A percentile compares a stretch with the other conserved stretches of the same genome.
These are phyloP conservation scores for Mythimna albipuncta DNA, from an alignment of 2,888 invertebrate genomes.

Conservation along the genomic window DNA sequence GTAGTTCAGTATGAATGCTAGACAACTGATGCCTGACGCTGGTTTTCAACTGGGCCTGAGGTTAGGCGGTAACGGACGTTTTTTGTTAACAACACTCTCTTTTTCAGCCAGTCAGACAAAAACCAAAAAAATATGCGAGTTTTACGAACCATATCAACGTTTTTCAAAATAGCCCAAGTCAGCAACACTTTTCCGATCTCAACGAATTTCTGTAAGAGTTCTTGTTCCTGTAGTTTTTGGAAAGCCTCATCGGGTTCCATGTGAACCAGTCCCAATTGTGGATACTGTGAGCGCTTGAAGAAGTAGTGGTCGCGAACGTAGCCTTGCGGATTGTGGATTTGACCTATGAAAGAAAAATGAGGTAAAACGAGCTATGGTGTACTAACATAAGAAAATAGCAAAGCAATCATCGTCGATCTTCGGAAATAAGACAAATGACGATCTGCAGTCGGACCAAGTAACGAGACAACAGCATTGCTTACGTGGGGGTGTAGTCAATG, in stretches of 20 bases:
- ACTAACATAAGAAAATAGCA: too few species aligned
- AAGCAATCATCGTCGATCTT: too few species aligned
- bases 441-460: too few species aligned
- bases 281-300: slow-evolving; percentile 99
- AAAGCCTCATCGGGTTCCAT: slow-evolving; percentile 98
- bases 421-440: too few species aligned
- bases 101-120: too few species aligned
- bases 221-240: slow-evolving; percentile 96
- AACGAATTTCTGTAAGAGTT: slow-evolving; percentile 97
- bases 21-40: too few species aligned
- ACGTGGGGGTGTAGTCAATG: too few species aligned
- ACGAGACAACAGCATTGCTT: too few species aligned
- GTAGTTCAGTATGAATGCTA: too few species aligned
- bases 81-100: too few species aligned
- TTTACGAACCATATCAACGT: slow-evolving; percentile 95
- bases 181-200: slow-evolving; percentile 98
- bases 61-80: too few species aligned
- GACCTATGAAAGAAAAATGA: slow-evolving; percentile 91
- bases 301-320: slow-evolving; percentile 99
- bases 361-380: neutral
- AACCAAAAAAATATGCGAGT: neutral
- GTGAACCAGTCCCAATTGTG: slow-evolving; percentile 97
- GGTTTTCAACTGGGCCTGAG: too few species aligned
- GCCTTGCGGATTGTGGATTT: slow-evolving; percentile 98
- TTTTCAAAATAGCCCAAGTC: slow-evolving; percentile 97